Conservation (phyloP, 2,888 invertebrate species). For the Nomada ruficornis region DNA sequence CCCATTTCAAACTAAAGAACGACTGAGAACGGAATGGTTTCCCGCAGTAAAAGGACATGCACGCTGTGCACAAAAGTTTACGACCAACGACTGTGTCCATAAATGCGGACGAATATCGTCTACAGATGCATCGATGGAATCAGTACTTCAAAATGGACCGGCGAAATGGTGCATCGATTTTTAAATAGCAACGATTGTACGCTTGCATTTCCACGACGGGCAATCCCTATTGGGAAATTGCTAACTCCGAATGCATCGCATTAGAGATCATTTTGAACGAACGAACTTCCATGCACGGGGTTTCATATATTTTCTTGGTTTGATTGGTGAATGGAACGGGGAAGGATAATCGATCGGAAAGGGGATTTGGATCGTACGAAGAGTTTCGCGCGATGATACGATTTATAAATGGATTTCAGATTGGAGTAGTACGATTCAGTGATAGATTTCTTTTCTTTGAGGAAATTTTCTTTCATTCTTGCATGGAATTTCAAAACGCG, state of each 20-base stretch:
- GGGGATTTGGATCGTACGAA: background rate
- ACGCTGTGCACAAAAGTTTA: conserved; percentile 17
- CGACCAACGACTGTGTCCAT: conserved; percentile 9
- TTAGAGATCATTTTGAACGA: background rate
- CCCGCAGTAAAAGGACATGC: conserved; percentile 29
- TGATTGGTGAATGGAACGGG: background rate
- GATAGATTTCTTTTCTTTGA: too few species aligned
- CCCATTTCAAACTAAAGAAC: conserved; percentile 39
- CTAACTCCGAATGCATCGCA: background rate
- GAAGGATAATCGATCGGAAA: background rate
- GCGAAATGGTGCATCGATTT: conserved; percentile 56
- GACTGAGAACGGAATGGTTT: conserved; percentile 34
- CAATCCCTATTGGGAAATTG: background rate
- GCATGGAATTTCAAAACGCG: background rate
- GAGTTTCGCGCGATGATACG: background rate
- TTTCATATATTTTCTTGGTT: background rate
- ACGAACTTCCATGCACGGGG: background rate
- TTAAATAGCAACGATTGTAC: conserved; percentile 14
- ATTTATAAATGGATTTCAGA: background rate
- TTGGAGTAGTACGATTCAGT: too few species aligned
- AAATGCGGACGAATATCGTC: conserved; percentile 22
- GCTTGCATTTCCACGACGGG: background rate
- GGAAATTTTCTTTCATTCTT: too few species aligned
- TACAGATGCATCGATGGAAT: conserved; percentile 8
- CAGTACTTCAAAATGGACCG: background rate